These are phyloP conservation scores for Osmerus mordax DNA, from an alignment of 2,113 vertebrate species.

Conservation along the genomic window DNA sequence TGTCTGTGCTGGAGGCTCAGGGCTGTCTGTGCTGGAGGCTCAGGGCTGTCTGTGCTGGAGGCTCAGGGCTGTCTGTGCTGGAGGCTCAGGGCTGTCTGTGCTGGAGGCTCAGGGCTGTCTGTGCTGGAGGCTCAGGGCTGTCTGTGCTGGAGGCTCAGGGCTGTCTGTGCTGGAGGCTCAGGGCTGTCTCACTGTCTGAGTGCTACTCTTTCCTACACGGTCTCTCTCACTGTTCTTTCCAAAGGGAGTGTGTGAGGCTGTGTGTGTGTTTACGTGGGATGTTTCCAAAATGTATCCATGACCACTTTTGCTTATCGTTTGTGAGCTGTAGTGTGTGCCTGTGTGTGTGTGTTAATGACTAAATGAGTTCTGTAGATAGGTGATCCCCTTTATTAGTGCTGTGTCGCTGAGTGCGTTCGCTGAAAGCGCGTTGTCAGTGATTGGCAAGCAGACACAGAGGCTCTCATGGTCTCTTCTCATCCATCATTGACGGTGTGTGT, in stretches of 20 bases:
- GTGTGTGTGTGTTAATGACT: constrained; percentile 17
- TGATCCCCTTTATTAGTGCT: constrained; percentile 55
- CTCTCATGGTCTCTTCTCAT: constrained; percentile 25
- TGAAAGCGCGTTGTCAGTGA: constrained; percentile 57
- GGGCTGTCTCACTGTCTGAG: too few species aligned
- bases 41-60: too few species aligned
- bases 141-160: too few species aligned
- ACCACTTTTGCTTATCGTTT: neutral
- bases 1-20: too few species aligned
- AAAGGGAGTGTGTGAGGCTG: neutral
- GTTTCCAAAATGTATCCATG: neutral
- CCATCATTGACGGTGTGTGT: neutral
- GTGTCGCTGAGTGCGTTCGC: constrained; percentile 46
- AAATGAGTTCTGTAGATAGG: constrained; percentile 42
- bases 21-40: too few species aligned
- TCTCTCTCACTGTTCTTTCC: neutral
- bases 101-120: too few species aligned
- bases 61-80: too few species aligned
- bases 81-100: too few species aligned
- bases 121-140: too few species aligned
- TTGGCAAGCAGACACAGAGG: constrained; percentile 29
- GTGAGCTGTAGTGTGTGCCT: constrained; percentile 6
- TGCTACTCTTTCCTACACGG: neutral
- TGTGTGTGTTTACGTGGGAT: neutral
- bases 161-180: too few species aligned